A percentile compares a stretch with the other conserved stretches of the same genome.
phyloP scores from a whole-genome alignment of 2,888 invertebrate genomes.

The Acrocyrtus sp. region DNA sequence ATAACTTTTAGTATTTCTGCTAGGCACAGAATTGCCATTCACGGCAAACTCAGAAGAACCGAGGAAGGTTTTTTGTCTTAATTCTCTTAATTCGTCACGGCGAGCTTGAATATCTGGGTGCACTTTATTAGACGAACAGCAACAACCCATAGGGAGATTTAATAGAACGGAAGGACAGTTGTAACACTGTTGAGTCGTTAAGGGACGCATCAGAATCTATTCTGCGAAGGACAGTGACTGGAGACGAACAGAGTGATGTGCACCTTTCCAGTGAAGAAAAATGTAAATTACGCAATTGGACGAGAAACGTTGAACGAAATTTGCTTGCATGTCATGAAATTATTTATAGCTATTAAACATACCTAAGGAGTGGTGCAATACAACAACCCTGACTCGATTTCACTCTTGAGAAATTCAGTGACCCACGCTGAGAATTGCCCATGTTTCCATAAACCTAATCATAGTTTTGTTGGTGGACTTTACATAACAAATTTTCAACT shows the following conservation, averaged over 20 bases:
- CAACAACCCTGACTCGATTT: slow-evolving; percentile 27
- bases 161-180: no score
- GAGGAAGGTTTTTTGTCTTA: no score
- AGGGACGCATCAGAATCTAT: slow-evolving; percentile 42
- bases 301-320: no score
- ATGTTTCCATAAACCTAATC: slow-evolving; percentile 19
- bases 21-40: no score
- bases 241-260: slow-evolving; percentile 29
- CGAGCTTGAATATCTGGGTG: slow-evolving; percentile 10
- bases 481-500: no score
- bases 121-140: slow-evolving; percentile 37
- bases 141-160: slow-evolving; percentile 49
- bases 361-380: slow-evolving; percentile 27
- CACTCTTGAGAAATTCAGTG: slow-evolving; percentile 16
- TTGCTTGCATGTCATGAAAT: no score
- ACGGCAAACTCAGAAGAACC: no score
- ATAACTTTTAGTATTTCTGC: no score
- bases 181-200: slow-evolving; percentile 22
- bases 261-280: slow-evolving; percentile 38
- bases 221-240: background rate
- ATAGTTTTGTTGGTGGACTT: no score
- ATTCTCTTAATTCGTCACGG: slow-evolving; percentile 16
- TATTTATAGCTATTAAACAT: no score
- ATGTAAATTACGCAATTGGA: no score
- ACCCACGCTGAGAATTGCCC: slow-evolving; percentile 28